phyloP scores from a whole-genome alignment of 64 coral and sea anemone genomes.

The Anthopleura sola region DNA sequence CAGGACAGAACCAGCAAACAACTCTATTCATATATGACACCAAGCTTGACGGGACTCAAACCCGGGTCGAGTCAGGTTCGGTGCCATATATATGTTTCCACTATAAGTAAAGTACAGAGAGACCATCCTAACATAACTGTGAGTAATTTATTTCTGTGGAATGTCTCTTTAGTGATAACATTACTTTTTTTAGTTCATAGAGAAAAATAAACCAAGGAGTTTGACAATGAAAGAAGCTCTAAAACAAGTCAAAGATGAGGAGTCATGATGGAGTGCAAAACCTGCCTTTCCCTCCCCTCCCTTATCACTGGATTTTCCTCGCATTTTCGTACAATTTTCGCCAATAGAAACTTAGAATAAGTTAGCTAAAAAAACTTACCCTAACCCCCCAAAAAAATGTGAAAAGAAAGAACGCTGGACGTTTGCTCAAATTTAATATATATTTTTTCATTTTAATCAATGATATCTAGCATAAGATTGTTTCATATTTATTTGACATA shows the following conservation, averaged over 20 bases:
- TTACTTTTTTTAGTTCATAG: background rate
- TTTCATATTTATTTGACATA: too few relatives aligned
- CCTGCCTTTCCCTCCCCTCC: background rate
- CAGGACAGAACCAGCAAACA: too few relatives aligned
- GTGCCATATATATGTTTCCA: too few relatives aligned
- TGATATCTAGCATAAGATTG: too few relatives aligned
- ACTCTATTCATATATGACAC: too few relatives aligned
- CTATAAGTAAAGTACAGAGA: too few relatives aligned
- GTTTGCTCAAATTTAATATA: background rate
- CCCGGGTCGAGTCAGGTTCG: too few relatives aligned
- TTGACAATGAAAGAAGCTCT: slow-evolving; percentile 56
- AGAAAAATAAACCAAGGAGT: slow-evolving; percentile 39
- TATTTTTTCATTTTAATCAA: too few relatives aligned
- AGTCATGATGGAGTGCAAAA: background rate
- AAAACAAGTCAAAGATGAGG: slow-evolving; percentile 46
- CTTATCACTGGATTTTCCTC: background rate
- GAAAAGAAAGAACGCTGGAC: background rate
- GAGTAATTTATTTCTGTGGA: too few relatives aligned
- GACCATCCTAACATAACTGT: too few relatives aligned
- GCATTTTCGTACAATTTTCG: background rate
- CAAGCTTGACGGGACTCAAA: too few relatives aligned
- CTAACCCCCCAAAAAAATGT: too few relatives aligned
- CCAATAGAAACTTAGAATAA: background rate
- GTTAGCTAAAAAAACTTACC: background rate
- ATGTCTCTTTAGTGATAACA: background rate